Base-by-base conservation (phyloP, 2,888 invertebrate species). In the Metopia argyrocephala region DNA sequence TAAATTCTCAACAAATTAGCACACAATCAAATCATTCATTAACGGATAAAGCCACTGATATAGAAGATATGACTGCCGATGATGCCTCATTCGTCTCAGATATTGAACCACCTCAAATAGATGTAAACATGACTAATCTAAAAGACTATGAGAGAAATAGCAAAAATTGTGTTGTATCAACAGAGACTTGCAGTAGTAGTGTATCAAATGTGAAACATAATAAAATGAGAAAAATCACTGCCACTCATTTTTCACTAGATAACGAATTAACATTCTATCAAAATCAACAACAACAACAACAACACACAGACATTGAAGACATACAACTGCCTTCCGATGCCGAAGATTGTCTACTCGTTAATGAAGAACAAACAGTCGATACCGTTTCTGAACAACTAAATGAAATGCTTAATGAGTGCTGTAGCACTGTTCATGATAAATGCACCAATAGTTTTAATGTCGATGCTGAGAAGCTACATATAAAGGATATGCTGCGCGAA, bases 241-340 rank as follows among this genome's bases (percentile, higher is more conserved):
- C 15, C 6, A 9, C 1, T 7, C 57, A 61, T 23, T 12, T 45
- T 5, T 3, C 20, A 4, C n/a, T 2, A 23, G 84, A 85, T 7
- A 46, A 1, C 20, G 84, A 56, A 21, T 15, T 20, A 25, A 54
- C 38, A 7, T 46, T 46, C 45, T 64, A 65, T 28, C n/a, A 28
- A 3, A 48, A 59, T 59, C 4, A 85, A 15, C 38, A 57, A 6
- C 46, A 65, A 45, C 70, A 84, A 64, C 86, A 86, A 31, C 85
- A 85, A 46, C 84, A 85, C 7, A 92, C 92, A 0, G 92, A 92
- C 78, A 86, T 89, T 5, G 92, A 92, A 85, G 92, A 92, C 73
- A 81, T 92, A 7, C 89, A 88, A 78, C 86, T 89, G 23, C 90
- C 91, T 2, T 91, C 91, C 20, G 92, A 92, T 84, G 89, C 89